These are phyloP conservation scores for Psettodes erumei DNA, from an alignment of 2,113 vertebrate species.

Conservation along the genomic window DNA sequence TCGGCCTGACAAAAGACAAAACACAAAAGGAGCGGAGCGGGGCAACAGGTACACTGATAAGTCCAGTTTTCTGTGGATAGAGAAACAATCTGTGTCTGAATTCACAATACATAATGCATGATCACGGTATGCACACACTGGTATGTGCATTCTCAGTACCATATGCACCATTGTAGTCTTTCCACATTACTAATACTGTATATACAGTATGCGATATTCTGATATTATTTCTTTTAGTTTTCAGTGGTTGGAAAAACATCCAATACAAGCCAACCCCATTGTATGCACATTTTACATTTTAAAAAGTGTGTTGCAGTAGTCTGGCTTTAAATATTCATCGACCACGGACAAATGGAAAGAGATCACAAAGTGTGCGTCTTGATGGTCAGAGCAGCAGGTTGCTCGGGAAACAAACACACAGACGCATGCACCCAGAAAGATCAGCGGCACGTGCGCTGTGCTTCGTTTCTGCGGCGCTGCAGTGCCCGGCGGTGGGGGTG, in stretches of 20 bases:
- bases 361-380: background rate
- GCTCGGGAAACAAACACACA: conserved; percentile 28
- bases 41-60: conserved; percentile 46
- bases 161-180: background rate
- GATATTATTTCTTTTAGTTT: background rate
- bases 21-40: conserved; percentile 55
- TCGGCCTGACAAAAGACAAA: conserved; percentile 53
- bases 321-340: conserved; percentile 53
- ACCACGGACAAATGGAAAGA: conserved; percentile 12
- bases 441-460: conserved; percentile 19
- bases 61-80: conserved; percentile 38
- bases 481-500: conserved; percentile 38
- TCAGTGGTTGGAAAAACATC: background rate
- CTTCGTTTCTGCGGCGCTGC: conserved; percentile 37
- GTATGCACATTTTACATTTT: conserved; percentile 42
- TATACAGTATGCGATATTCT: too few relatives aligned
- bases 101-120: conserved; percentile 18
- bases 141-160: background rate
- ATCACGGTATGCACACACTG: conserved; percentile 1
- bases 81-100: conserved; percentile 52
- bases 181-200: too few relatives aligned
- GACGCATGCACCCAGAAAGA: background rate
- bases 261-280: background rate
- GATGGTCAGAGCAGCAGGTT: conserved; percentile 10
- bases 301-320: conserved; percentile 20